Conservation (phyloP, 2,888 invertebrate genomes). For the Rhorus exstirpatorius region DNA sequence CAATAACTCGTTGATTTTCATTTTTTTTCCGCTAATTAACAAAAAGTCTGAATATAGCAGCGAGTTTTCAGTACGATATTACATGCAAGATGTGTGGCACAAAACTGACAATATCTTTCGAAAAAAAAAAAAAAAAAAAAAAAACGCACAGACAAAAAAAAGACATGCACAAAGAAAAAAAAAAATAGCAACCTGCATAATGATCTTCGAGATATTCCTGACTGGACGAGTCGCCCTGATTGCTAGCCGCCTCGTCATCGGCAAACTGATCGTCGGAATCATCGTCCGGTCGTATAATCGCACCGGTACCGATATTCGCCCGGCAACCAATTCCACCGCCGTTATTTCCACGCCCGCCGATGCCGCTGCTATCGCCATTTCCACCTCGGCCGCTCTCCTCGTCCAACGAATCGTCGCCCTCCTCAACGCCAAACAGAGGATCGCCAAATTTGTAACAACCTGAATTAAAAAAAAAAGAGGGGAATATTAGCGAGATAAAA, state of each 20-base stretch:
- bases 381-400: constrained; percentile 89
- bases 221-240: constrained; percentile 87
- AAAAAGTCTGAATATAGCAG: too few species aligned
- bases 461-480: constrained; percentile 76
- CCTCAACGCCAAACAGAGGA: constrained; percentile 87
- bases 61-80: too few species aligned
- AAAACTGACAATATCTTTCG: too few species aligned
- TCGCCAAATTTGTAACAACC: constrained; percentile 91
- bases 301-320: constrained; percentile 9
- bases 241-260: constrained; percentile 88
- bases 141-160: too few species aligned
- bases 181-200: constrained; percentile 80
- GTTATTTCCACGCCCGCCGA: constrained; percentile 54
- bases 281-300: constrained; percentile 81
- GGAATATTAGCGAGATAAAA: background rate
- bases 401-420: constrained; percentile 91
- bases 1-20: too few species aligned
- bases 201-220: constrained; percentile 87
- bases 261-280: constrained; percentile 88
- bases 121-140: constrained; percentile 45
- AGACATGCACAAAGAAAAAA: constrained; percentile 53
- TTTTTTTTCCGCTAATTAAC: too few species aligned
- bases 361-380: constrained; percentile 45
- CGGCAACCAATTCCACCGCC: constrained; percentile 60
- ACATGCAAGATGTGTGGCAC: too few species aligned